Percentiles rank a stretch among this genome's conserved stretches.
These are phyloP conservation scores for Trematomus loennbergii DNA, from an alignment of 2,113 vertebrate species.

Conservation along the genomic window DNA sequence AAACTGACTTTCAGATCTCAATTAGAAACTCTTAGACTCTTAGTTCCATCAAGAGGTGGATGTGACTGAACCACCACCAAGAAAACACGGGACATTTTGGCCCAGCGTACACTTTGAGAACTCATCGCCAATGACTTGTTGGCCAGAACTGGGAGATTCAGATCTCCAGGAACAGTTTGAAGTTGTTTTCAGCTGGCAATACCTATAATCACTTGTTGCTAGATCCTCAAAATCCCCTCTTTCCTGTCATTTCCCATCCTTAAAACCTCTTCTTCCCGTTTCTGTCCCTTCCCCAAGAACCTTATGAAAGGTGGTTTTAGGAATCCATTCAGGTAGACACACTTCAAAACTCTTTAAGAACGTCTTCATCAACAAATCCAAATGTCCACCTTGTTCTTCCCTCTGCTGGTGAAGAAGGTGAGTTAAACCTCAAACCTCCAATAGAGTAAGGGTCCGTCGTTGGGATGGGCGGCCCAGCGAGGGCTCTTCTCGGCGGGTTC, in stretches of 20 bases:
- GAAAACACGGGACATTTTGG: neutral
- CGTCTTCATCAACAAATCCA: neutral
- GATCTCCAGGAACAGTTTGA: slow-evolving; percentile 22
- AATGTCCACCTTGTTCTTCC: neutral
- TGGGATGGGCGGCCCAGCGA: slow-evolving; percentile 84
- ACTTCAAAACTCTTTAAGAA: neutral
- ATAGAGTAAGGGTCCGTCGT: neutral
- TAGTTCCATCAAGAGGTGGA: slow-evolving; percentile 7
- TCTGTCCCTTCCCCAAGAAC: neutral
- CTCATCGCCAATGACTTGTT: slow-evolving; percentile 21
- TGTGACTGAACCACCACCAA: slow-evolving; percentile 39
- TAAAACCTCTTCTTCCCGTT: neutral
- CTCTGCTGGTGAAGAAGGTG: slow-evolving; percentile 25
- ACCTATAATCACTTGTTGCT: slow-evolving; percentile 22
- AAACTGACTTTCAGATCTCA: neutral
- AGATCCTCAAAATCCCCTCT: neutral
- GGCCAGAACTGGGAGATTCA: slow-evolving; percentile 47
- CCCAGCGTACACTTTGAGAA: neutral
- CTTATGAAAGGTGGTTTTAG: neutral
- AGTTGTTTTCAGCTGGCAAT: slow-evolving; percentile 33
- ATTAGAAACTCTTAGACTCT: slow-evolving; percentile 2
- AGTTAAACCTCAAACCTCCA: slow-evolving; percentile 3
- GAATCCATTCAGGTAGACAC: neutral
- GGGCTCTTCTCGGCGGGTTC: slow-evolving; percentile 82
- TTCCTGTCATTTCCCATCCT: slow-evolving; percentile 10